These are phyloP conservation scores for Drosophila punjabiensis DNA, from an alignment of 1,140 invertebrate species.

Conservation along the genomic window DNA sequence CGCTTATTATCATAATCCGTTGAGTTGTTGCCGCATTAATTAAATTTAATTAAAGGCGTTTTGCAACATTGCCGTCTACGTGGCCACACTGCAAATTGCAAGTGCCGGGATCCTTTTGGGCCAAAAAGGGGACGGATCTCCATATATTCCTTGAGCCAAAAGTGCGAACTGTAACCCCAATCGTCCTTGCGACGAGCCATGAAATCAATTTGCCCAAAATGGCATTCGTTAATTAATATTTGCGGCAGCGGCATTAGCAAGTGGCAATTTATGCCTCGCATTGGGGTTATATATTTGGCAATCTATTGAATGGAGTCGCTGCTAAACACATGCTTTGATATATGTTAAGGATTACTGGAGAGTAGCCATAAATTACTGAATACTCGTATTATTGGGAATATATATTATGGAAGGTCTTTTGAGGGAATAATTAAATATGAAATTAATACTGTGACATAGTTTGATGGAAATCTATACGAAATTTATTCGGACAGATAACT, in stretches of 20 bases:
- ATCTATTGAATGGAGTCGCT: conserved; percentile 3
- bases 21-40: conserved; percentile 83
- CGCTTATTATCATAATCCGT: conserved; percentile 85
- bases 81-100: conserved; percentile 74
- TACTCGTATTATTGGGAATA: neutral
- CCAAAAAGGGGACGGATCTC: neutral
- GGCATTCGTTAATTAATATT: conserved; percentile 74
- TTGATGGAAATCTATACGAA: neutral
- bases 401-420: neutral
- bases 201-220: conserved; percentile 70
- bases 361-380: neutral
- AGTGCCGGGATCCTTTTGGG: conserved; percentile 13
- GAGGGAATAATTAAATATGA: neutral
- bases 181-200: conserved; percentile 28
- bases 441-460: neutral
- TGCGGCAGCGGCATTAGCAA: conserved; percentile 56
- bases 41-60: conserved; percentile 85
- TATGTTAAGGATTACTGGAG: conserved; percentile 7
- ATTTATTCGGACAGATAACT: neutral
- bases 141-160: neutral
- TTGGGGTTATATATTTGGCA: conserved; percentile 39
- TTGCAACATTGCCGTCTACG: conserved; percentile 76
- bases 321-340: conserved; percentile 20
- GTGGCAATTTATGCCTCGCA: conserved; percentile 53
- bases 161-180: conserved; percentile 23